Percentiles rank a stretch among this genome's conserved stretches.
Evolutionary conservation across 2,113 vertebrate genomes (phyloP).

Genomic region (Nibea albiflora): DNA sequence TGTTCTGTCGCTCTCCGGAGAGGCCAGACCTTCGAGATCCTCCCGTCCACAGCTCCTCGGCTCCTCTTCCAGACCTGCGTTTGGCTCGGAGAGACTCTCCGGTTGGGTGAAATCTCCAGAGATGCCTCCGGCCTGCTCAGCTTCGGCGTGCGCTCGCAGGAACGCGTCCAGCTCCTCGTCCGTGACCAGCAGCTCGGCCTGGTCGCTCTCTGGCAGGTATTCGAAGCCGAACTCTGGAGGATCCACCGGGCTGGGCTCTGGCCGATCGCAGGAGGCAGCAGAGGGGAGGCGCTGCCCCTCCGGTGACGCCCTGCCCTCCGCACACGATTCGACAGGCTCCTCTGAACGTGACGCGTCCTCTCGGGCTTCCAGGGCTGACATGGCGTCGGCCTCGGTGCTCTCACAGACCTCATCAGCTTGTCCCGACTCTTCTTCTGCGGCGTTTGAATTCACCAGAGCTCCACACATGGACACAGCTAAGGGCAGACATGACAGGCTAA

Average conservation of each 20-base stretch:
- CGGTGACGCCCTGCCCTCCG: constrained; percentile 54
- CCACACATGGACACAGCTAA: constrained; percentile 84
- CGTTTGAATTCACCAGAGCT: constrained; percentile 76
- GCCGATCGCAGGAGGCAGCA: constrained; percentile 13
- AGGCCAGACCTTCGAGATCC: constrained; percentile 52
- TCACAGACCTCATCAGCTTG: constrained; percentile 58
- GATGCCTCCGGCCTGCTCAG: constrained; percentile 39
- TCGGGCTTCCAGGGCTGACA: constrained; percentile 32
- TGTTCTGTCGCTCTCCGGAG: constrained; percentile 76
- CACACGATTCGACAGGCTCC: not conserved
- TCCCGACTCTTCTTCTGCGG: constrained; percentile 52
- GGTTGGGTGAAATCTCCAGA: constrained; percentile 43
- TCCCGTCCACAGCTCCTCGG: constrained; percentile 51
- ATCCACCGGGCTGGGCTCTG: constrained; percentile 67
- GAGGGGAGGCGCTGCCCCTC: constrained; percentile 54
- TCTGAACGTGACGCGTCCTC: constrained; percentile 6
- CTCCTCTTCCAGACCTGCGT: constrained; percentile 57
- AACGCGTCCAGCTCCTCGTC: constrained; percentile 96
- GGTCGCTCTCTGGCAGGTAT: constrained; percentile 84
- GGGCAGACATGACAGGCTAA: constrained; percentile 83
- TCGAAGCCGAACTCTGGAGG: constrained; percentile 81
- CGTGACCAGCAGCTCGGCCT: constrained; percentile 85
- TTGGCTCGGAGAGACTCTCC: constrained; percentile 62
- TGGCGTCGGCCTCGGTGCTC: constrained; percentile 54
- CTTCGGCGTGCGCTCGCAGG: constrained; percentile 84